phyloP scores from a whole-genome alignment of 2,888 invertebrate genomes.

The Galeruca laticollis region DNA sequence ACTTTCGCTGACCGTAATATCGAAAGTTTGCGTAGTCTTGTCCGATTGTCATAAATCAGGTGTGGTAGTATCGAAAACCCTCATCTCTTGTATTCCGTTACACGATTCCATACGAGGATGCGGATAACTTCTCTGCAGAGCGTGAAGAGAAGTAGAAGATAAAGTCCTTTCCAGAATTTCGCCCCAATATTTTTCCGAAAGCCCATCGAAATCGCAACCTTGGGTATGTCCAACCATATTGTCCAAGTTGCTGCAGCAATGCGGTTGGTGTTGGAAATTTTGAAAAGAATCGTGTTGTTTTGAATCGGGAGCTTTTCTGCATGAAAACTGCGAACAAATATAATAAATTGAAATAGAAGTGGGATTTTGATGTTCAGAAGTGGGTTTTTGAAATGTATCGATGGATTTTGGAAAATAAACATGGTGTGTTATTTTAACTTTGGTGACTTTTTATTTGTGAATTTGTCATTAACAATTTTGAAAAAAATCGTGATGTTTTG shows the following conservation, averaged over 20 bases:
- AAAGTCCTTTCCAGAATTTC: slow-evolving; percentile 84
- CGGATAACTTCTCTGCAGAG: slow-evolving; percentile 64
- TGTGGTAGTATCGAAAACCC: slow-evolving; percentile 57
- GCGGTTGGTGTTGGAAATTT: slow-evolving; percentile 52
- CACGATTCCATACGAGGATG: slow-evolving; percentile 60
- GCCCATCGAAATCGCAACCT: slow-evolving; percentile 69
- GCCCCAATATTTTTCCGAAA: slow-evolving; percentile 71
- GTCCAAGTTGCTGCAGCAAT: slow-evolving; percentile 59
- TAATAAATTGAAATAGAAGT: background rate
- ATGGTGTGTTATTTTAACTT: background rate
- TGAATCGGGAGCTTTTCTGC: slow-evolving; percentile 55
- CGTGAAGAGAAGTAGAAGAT: slow-evolving; percentile 81
- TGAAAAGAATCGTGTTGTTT: slow-evolving; percentile 50
- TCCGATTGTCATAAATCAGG: slow-evolving; percentile 67
- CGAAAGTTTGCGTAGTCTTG: slow-evolving; percentile 66
- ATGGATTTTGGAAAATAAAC: background rate
- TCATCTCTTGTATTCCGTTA: slow-evolving; percentile 64
- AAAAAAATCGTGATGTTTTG: slow-evolving; percentile 49
- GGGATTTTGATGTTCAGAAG: background rate
- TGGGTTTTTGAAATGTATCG: background rate
- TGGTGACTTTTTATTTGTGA: no score
- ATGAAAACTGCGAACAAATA: slow-evolving; percentile 58
- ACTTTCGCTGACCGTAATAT: slow-evolving; percentile 57
- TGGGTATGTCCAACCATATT: slow-evolving; percentile 59
- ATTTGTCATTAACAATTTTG: no score